These are phyloP conservation scores for Drosophila greeni DNA, from an alignment of 2,888 invertebrate genomes.

Conservation along the genomic window DNA sequence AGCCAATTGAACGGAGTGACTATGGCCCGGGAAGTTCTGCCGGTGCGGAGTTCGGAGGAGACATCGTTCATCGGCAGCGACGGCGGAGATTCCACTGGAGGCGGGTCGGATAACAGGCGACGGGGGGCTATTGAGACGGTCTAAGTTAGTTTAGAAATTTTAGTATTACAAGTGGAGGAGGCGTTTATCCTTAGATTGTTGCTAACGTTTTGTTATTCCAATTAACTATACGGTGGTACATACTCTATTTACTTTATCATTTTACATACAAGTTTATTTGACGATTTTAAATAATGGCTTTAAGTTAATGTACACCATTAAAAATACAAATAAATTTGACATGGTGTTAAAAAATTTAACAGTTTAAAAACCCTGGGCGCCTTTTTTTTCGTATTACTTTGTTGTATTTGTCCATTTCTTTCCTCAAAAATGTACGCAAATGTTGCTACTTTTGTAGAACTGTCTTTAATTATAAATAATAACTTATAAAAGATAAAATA, in stretches of 20 bases:
- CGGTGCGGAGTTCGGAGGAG: conserved; percentile 83
- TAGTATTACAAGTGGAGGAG: conserved; percentile 34
- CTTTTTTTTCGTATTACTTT: background rate
- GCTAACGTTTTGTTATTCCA: conserved; percentile 55
- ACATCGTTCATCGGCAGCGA: conserved; percentile 86
- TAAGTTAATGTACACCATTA: background rate
- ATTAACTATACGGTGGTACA: conserved; percentile 33
- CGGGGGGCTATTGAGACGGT: conserved; percentile 81
- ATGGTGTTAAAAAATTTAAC: background rate
- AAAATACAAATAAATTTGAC: background rate
- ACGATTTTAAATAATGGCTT: conserved; percentile 37
- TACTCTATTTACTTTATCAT: conserved; percentile 34
- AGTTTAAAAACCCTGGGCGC: background rate
- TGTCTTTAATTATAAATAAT: background rate
- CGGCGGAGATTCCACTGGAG: conserved; percentile 23
- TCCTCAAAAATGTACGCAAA: background rate
- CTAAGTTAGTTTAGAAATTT: conserved; percentile 61
- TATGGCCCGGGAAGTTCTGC: conserved; percentile 67
- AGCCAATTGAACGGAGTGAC: conserved; percentile 63
- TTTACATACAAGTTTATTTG: conserved; percentile 48
- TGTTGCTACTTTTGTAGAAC: rapidly evolving
- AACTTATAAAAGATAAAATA: background rate
- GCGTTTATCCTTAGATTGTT: conserved; percentile 43
- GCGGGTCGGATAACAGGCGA: conserved; percentile 73
- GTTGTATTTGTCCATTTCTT: background rate